These are phyloP conservation scores for Panthera leo DNA, from an alignment of 2,113 vertebrate species.

Conservation along the genomic window DNA sequence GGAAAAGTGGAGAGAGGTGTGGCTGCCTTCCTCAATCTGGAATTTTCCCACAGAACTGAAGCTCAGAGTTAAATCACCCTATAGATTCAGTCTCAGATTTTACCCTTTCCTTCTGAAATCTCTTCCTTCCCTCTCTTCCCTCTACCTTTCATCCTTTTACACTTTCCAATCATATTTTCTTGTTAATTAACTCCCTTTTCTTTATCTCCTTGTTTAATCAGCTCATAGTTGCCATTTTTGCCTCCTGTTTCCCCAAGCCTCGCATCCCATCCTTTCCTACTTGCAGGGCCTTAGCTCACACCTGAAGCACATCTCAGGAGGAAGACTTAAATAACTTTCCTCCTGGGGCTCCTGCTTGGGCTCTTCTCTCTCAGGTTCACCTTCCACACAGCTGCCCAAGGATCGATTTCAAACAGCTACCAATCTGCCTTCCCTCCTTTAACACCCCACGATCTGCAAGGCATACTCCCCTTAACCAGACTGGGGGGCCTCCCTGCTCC, in stretches of 20 bases:
- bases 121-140: not conserved
- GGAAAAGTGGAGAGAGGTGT: not conserved
- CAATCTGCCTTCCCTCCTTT: not conserved
- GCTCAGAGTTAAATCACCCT: not conserved
- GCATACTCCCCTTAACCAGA: not conserved
- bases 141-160: not conserved
- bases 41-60: not conserved
- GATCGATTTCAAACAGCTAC: not conserved
- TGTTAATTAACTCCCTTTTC: not conserved
- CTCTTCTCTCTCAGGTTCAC: not conserved
- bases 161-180: not conserved
- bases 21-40: not conserved
- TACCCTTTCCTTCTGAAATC: not conserved
- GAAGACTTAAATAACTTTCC: not conserved
- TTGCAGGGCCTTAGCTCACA: not conserved
- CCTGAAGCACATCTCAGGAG: not conserved
- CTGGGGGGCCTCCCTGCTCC: accelerated
- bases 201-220: not conserved
- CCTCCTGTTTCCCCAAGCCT: not conserved
- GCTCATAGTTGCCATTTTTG: not conserved
- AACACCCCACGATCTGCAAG: not conserved
- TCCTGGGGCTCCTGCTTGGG: not conserved
- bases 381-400: not conserved
- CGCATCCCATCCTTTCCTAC: not conserved
- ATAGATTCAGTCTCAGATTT: not conserved